These are phyloP conservation scores for Carettochelys insculpta DNA, from an alignment of 2,113 vertebrate species.

Conservation along the genomic window DNA sequence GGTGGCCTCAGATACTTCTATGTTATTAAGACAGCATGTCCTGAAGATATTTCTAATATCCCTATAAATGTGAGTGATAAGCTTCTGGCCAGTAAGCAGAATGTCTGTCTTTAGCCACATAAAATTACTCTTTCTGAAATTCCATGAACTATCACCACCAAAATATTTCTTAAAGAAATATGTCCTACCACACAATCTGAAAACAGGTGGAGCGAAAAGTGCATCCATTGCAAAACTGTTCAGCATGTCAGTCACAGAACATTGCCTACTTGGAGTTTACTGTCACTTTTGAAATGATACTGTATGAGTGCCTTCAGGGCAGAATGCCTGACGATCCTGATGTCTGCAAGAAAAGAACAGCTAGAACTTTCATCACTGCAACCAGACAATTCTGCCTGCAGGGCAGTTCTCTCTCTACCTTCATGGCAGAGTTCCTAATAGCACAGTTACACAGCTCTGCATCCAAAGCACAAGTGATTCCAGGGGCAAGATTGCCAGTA, in stretches of 20 bases:
- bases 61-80: rapidly evolving
- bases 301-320: not conserved
- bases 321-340: not conserved
- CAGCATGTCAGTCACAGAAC: rapidly evolving
- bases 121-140: not conserved
- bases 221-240: not conserved
- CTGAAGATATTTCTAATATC: rapidly evolving
- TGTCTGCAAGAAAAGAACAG: not conserved
- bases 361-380: slow-evolving; percentile 20
- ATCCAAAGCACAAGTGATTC: slow-evolving; percentile 34
- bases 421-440: slow-evolving; percentile 11
- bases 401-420: slow-evolving; percentile 19
- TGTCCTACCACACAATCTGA: not conserved
- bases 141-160: not conserved
- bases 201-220: not conserved
- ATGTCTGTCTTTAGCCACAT: not conserved
- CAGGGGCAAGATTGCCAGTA: slow-evolving; percentile 3
- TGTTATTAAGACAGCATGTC: not conserved
- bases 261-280: not conserved
- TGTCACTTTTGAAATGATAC: not conserved
- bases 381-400: slow-evolving; percentile 28
- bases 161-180: not conserved
- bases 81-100: not conserved
- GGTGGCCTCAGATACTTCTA: not conserved
- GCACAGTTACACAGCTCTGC: not conserved